A percentile compares a stretch with the other conserved stretches of the same genome.
These are phyloP conservation scores for Venusia cambrica DNA, from an alignment of 2,888 invertebrate genomes.

Conservation along the genomic window DNA sequence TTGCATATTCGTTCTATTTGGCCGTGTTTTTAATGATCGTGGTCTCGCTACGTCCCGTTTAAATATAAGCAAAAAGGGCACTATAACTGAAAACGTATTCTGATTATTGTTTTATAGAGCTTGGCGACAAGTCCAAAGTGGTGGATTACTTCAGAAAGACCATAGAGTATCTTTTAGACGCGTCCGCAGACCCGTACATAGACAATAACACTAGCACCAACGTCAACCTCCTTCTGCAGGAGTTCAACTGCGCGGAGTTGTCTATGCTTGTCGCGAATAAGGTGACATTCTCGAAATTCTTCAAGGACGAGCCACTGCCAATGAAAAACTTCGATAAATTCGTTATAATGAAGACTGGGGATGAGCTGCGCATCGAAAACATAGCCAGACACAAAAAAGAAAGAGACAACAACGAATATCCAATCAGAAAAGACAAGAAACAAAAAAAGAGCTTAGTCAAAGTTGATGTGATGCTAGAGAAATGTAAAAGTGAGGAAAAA, in stretches of 20 bases:
- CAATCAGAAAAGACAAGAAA: not conserved
- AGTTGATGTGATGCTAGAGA: no score
- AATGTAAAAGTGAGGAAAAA: not conserved
- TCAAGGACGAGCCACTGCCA: constrained; percentile 13
- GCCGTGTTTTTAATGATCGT: no score
- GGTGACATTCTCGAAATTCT: constrained; percentile 34
- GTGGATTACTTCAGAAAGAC: constrained; percentile 52
- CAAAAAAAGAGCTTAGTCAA: not conserved
- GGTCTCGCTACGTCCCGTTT: no score
- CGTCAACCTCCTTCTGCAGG: constrained; percentile 64
- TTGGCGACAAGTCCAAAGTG: constrained; percentile 48
- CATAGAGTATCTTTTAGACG: constrained; percentile 58
- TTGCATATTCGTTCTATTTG: no score
- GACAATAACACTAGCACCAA: constrained; percentile 65
- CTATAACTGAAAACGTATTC: no score
- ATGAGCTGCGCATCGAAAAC: constrained; percentile 34
- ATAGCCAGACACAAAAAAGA: constrained; percentile 6
- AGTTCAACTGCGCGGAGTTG: constrained; percentile 49
- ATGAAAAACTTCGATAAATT: constrained; percentile 30
- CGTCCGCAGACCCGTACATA: constrained; percentile 64
- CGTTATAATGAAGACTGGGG: constrained; percentile 44
- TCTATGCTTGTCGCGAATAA: constrained; percentile 53
- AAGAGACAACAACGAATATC: not conserved
- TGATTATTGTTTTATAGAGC: constrained; percentile 40
- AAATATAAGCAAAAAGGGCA: no score